Evolutionary conservation across 2,113 vertebrate genomes (phyloP).

Genomic region (Phylloscopus whistleri): DNA sequence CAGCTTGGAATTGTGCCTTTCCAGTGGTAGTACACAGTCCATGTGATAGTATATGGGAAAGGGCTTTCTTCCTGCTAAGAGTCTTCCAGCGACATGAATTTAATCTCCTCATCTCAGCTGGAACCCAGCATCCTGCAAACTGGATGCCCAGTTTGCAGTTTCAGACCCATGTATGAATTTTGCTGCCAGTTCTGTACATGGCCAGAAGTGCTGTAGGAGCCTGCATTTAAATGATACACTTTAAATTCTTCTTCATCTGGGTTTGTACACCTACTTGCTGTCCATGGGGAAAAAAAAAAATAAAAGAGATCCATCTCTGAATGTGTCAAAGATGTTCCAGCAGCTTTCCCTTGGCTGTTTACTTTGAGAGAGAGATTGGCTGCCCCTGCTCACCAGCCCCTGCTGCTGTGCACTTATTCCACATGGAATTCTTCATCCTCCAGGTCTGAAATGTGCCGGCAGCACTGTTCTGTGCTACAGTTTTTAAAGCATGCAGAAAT

Average conservation of each 20-base stretch:
- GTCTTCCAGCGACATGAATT: not conserved
- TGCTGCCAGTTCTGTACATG: not conserved
- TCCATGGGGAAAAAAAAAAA: not conserved
- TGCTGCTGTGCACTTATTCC: not conserved
- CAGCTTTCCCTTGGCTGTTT: not conserved
- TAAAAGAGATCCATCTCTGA: not conserved
- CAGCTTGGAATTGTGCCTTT: not conserved
- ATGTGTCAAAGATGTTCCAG: not conserved
- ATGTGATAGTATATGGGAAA: not conserved
- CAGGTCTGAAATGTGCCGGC: not conserved
- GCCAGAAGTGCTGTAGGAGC: not conserved
- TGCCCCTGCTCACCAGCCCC: not conserved
- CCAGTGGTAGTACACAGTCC: not conserved
- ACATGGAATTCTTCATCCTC: not conserved
- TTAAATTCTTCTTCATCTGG: not conserved
- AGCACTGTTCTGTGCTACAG: not conserved
- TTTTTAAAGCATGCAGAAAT: not conserved
- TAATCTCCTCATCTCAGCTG: not conserved
- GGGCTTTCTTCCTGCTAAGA: not conserved
- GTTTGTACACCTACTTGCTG: not conserved
- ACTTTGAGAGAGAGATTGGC: not conserved
- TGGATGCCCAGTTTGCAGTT: not conserved
- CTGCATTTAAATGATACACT: not conserved
- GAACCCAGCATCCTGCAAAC: not conserved
- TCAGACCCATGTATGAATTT: not conserved